These are phyloP conservation scores for Xiphophorus couchianus DNA, from an alignment of 2,113 vertebrate genomes.

Conservation along the genomic window DNA sequence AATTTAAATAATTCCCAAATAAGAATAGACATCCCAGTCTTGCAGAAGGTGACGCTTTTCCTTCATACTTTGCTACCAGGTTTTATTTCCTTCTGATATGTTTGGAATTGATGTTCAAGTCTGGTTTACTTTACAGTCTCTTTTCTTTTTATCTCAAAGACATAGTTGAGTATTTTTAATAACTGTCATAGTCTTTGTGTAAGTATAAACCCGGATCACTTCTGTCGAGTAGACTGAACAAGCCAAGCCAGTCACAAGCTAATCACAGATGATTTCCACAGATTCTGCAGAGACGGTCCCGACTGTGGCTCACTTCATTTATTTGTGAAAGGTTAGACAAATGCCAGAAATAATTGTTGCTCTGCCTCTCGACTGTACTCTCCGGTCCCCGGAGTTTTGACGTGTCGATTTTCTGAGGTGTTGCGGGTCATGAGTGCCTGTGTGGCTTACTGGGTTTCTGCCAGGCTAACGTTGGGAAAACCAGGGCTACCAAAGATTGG, in stretches of 20 bases:
- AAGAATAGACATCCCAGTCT: slow-evolving; percentile 23
- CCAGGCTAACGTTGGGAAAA: slow-evolving; percentile 14
- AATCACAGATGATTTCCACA: slow-evolving; percentile 23
- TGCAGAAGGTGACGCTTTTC: slow-evolving; percentile 43
- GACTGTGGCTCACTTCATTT: slow-evolving; percentile 31
- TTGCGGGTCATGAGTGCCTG: slow-evolving; percentile 31
- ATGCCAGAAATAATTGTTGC: slow-evolving; percentile 66
- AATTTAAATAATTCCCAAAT: slow-evolving; percentile 38
- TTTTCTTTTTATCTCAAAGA: too few species aligned
- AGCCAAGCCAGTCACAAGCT: too few species aligned
- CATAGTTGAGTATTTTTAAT: too few species aligned
- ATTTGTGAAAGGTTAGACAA: slow-evolving; percentile 67
- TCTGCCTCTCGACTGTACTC: slow-evolving; percentile 33
- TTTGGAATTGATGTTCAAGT: neutral
- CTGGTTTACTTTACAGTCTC: neutral
- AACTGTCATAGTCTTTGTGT: too few species aligned
- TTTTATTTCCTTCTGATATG: slow-evolving; percentile 27
- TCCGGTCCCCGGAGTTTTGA: slow-evolving; percentile 2
- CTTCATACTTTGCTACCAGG: slow-evolving; percentile 31
- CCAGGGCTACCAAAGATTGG: neutral
- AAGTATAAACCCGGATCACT: too few species aligned
- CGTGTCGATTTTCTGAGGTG: slow-evolving; percentile 41
- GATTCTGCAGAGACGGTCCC: slow-evolving; percentile 32
- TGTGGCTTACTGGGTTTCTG: slow-evolving; percentile 7
- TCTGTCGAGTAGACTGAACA: too few species aligned